Evolutionary conservation across 2,888 invertebrate genomes (phyloP), one percentile per base, ranked within the genome.

Genomic region (Meghimatium bilineatum): DNA sequence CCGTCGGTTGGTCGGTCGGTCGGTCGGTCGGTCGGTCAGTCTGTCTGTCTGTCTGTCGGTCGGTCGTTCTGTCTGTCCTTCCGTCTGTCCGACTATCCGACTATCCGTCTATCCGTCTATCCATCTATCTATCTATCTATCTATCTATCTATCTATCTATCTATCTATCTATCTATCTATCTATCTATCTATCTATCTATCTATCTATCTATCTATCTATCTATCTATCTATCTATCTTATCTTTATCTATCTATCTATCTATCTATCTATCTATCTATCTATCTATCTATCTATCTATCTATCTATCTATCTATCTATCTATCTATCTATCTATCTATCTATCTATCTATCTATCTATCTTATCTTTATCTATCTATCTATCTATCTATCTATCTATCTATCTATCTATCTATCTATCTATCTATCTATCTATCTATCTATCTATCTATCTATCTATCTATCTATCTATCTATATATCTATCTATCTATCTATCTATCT

Each of bases 161-260:
- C 66, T 29, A n/a, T 66, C 66, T 29, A 66, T 66, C 66, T 29
- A 66, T 66, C 66, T 29, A 66, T 66, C 66, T 29, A 66, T 66
- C 66, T 29, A n/a, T 66, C 66, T 29, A 66, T 66, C 66, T 29
- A 66, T 66, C 66, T 29, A 66, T 66, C 66, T 29, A 66, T 66
- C 66, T 29, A n/a, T n/a, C 66, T 29, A 66, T 66, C 66, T 29
- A 66, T 66, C 66, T 29, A 66, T 66, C 66, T 29, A n/a, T 66
- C 66, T 29, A 66, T 66, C 66, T 29, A 66, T 66, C 49, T 49
- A 49, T 49, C 49, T 49, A n/a, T n/a, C n/a, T n/a, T n/a, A n/a
- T n/a, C 20, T 12, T n/a, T n/a, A n/a, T n/a, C n/a, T n/a, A 49
- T 49, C 49, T 49, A 49, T 49, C 49, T 49, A 49, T 49, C 49